phyloP scores from a whole-genome alignment of 2,113 vertebrate genomes.

The Tangachromis dhanisi region DNA sequence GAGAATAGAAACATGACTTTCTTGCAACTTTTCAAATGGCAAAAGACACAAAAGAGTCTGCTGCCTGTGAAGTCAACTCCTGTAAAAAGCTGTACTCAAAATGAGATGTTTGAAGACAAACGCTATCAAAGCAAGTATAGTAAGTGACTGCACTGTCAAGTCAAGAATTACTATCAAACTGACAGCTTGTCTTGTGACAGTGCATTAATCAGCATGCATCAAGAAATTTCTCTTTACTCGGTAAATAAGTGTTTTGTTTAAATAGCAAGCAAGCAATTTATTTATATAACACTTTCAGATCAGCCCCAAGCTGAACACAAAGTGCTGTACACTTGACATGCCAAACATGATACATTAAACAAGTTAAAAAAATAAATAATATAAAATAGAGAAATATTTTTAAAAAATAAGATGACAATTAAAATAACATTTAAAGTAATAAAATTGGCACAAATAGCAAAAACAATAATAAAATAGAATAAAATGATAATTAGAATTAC shows the following conservation, averaged over 20 bases:
- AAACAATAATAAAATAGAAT: too few species aligned
- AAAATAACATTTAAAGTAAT: too few species aligned
- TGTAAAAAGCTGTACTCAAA: not conserved
- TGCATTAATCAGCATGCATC: not conserved
- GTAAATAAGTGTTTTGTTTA: not conserved
- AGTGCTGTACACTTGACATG: too few species aligned
- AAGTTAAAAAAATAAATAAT: too few species aligned
- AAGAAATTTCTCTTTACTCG: not conserved
- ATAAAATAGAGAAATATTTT: too few species aligned
- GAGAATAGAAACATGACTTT: not conserved
- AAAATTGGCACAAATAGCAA: too few species aligned
- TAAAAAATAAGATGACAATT: too few species aligned
- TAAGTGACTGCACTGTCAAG: not conserved
- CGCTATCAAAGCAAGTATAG: accelerated
- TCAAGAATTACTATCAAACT: not conserved
- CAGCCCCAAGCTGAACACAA: too few species aligned
- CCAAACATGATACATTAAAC: too few species aligned
- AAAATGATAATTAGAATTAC: too few species aligned
- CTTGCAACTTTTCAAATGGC: not conserved
- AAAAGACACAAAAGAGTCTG: not conserved
- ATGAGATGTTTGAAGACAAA: not conserved
- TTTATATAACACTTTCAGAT: too few species aligned
- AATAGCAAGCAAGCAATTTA: not conserved
- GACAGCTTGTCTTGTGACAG: not conserved
- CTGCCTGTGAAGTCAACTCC: not conserved